phyloP scores from a whole-genome alignment of 2,113 vertebrate genomes.

The Limnothrissa miodon region DNA sequence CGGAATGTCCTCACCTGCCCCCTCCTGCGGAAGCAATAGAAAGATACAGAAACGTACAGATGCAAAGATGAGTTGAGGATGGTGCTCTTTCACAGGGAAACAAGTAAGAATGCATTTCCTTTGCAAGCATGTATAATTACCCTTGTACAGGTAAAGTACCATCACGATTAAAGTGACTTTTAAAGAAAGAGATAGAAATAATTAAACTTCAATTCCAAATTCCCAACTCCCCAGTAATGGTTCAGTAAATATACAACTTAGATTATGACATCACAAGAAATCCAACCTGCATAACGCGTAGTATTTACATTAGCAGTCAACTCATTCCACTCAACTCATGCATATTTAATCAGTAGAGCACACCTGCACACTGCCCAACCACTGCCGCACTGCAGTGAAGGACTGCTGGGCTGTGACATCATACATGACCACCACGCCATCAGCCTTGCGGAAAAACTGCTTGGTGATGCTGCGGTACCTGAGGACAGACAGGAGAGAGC shows the following conservation, averaged over 20 bases:
- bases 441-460: slow-evolving; percentile 93
- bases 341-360: too few species aligned
- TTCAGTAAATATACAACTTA: too few species aligned
- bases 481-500: not conserved
- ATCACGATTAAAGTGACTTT: not conserved
- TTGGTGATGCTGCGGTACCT: slow-evolving; percentile 93
- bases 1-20: slow-evolving; percentile 78
- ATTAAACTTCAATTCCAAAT: too few species aligned
- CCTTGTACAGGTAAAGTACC: not conserved
- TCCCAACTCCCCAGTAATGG: too few species aligned
- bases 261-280: too few species aligned
- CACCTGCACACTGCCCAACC: slow-evolving; percentile 89
- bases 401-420: slow-evolving; percentile 82
- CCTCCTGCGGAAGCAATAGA: slow-evolving; percentile 70
- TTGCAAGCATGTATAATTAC: not conserved
- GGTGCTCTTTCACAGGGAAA: not conserved
- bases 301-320: too few species aligned
- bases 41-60: not conserved
- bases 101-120: not conserved
- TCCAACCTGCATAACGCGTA: too few species aligned
- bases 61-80: too few species aligned
- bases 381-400: slow-evolving; percentile 83
- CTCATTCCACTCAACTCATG: too few species aligned
- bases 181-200: not conserved
- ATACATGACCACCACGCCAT: slow-evolving; percentile 88